These are phyloP conservation scores for Eidolon helvum DNA, from an alignment of 2,113 vertebrate species.

Conservation along the genomic window DNA sequence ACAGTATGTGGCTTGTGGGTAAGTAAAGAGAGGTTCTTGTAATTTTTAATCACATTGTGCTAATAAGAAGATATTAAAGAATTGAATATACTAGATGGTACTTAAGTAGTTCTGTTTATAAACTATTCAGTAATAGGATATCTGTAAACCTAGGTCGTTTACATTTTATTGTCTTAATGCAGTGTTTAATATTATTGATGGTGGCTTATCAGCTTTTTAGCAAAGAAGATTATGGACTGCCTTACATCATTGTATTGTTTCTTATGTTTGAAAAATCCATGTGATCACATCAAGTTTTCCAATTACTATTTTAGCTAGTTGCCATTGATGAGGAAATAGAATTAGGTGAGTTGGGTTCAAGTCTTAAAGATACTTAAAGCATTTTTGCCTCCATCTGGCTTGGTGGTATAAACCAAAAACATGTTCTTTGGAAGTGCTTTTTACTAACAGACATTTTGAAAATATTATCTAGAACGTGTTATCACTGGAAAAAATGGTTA, in stretches of 20 bases:
- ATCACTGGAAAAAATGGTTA: neutral
- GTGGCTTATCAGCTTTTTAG: neutral
- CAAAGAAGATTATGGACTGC: neutral
- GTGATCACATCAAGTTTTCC: neutral
- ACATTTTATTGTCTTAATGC: neutral
- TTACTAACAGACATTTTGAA: neutral
- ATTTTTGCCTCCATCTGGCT: neutral
- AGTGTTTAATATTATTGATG: neutral
- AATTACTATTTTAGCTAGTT: neutral
- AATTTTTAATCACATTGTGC: neutral
- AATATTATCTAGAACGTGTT: neutral
- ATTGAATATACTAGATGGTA: neutral
- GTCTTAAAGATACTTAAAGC: neutral
- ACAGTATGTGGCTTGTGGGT: slow-evolving; percentile 96
- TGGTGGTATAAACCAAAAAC: neutral
- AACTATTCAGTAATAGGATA: neutral
- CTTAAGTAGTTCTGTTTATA: neutral
- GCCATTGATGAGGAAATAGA: neutral
- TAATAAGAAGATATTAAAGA: neutral
- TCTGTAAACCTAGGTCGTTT: neutral
- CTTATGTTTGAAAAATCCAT: neutral
- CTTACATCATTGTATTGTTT: neutral
- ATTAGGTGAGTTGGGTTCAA: neutral
- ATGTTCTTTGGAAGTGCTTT: neutral
- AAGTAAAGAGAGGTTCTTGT: slow-evolving; percentile 73